phyloP scores from a whole-genome alignment of 2,888 invertebrate genomes.

The Pecten maximus region DNA sequence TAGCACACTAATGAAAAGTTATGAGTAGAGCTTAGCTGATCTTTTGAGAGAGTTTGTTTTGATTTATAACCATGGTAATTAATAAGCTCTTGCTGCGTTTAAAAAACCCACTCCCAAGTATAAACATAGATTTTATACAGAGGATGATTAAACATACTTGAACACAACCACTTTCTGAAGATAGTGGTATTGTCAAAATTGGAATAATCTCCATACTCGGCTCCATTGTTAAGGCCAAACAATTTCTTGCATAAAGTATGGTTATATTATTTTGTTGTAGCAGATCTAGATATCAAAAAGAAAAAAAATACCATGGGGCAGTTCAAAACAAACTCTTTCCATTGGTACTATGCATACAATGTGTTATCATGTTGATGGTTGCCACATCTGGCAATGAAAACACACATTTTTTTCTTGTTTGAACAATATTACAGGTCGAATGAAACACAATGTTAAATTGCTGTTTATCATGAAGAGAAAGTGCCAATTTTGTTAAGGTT shows the following conservation, averaged over 20 bases:
- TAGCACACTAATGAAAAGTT: neutral
- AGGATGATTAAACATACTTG: neutral
- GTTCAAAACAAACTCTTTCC: neutral
- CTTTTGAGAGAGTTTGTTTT: neutral
- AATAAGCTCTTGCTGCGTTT: no score
- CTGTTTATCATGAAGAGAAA: constrained; percentile 11
- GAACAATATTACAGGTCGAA: neutral
- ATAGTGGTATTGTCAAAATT: no score
- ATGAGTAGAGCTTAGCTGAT: neutral
- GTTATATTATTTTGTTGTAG: neutral
- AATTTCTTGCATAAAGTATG: no score
- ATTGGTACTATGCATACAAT: neutral
- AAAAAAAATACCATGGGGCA: neutral
- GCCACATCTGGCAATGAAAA: neutral
- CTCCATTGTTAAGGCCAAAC: no score
- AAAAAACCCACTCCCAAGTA: no score
- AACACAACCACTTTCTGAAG: no score
- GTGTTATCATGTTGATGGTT: neutral
- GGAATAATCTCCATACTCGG: no score
- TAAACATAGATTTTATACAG: no score
- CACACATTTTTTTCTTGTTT: neutral
- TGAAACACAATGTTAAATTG: neutral
- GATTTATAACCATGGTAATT: neutral
- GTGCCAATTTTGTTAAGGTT: constrained; percentile 35
- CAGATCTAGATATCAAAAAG: neutral